Evolutionary conservation across 2,797 vertebrate genomes (phyloP), one percentile per base, ranked within the genome.

Genomic region (Molossus molossus): DNA sequence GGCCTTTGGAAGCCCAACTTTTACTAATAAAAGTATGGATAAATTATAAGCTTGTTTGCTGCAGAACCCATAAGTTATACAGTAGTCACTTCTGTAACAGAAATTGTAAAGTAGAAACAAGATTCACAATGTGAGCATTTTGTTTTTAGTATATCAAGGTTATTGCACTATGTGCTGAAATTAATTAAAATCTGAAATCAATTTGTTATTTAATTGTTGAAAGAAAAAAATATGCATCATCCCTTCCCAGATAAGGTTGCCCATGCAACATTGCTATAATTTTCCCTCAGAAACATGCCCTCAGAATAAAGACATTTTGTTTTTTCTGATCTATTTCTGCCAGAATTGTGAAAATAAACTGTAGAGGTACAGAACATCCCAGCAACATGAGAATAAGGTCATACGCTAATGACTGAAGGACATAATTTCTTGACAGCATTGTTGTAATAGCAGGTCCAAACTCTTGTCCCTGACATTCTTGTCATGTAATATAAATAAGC

Each of bases 61-160:
- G 62, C 91, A 93, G 94, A 96, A 91, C 92, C 94, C 89, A 14
- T 97, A 91, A 97, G 89, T 97, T 97, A 97, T 87, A 96, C 95
- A 97, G 55, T 79, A 96, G 60, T 90, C 62, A 72, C 81, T 94
- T 96, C 93, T 96, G 53, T 94, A 97, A 92, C 62, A 97, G 76
- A 97, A 97, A 92, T 88, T 96, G 73, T 92, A 92, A 95, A 98
- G 98, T 97, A 70, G 82, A 98, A 98, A 98, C 97, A 75, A 97
- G 90, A 95, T 95, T 95, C 80, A 95, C 64, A 93, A 62, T 53
- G 88, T 88, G 0, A 0, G 45, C 84, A 80, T 95, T 97, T 57
- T 96, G 85, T 25, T 40, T 81, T 89, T 97, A 81, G 92, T 95
- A 92, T 85, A 94, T 90, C 92, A 97, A 96, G 96, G 85, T 97